These are phyloP conservation scores for Drosophila longiperda DNA, from an alignment of 2,888 invertebrate genomes.

Conservation along the genomic window DNA sequence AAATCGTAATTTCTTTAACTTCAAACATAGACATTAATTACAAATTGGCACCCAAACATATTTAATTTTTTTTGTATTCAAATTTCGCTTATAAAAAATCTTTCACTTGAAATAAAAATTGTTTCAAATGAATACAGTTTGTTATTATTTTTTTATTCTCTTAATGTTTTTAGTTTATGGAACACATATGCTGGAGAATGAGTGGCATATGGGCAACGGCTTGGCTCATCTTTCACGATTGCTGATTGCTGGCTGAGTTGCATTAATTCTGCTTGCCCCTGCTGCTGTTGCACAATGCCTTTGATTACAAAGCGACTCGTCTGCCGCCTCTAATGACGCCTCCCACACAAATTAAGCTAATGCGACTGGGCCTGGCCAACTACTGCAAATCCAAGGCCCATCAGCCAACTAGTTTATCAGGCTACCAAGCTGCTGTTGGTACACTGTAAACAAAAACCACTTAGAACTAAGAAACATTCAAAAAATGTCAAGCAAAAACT, in stretches of 20 bases:
- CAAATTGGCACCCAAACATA: not conserved
- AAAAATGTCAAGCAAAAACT: not conserved
- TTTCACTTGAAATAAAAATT: not conserved
- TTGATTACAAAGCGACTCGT: conserved; percentile 57
- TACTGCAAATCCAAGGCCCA: conserved; percentile 11
- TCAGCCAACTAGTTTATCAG: conserved; percentile 1
- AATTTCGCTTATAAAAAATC: not conserved
- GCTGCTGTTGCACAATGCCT: conserved; percentile 42
- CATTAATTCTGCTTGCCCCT: conserved; percentile 23
- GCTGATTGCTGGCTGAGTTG: conserved; percentile 44
- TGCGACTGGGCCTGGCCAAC: conserved; percentile 55
- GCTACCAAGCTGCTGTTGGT: not conserved
- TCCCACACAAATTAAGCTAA: conserved; percentile 77
- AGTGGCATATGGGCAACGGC: conserved; percentile 24
- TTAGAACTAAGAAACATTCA: no score
- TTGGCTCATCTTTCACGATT: conserved; percentile 57
- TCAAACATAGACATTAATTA: not conserved
- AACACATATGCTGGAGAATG: conserved; percentile 18
- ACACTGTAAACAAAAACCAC: not conserved
- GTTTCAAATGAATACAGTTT: not conserved
- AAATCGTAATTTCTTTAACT: not conserved
- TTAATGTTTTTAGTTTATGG: conserved; percentile 1
- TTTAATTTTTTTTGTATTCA: not conserved
- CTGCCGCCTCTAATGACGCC: conserved; percentile 68
- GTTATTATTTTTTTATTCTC: conserved; percentile 7